phyloP scores from a whole-genome alignment of 2,888 invertebrate species.

The Keiferia lycopersicella region DNA sequence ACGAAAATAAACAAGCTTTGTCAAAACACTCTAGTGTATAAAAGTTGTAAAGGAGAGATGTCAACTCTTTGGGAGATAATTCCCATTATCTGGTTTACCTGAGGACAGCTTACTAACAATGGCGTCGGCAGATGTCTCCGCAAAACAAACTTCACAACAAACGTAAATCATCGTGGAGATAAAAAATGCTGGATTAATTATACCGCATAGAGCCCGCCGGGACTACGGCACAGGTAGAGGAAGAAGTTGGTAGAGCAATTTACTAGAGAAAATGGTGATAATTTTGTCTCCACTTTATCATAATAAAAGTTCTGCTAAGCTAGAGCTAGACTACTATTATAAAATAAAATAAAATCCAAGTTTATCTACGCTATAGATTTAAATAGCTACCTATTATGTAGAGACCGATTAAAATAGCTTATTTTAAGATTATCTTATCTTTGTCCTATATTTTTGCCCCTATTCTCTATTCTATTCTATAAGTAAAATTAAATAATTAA shows the following conservation, averaged over 20 bases:
- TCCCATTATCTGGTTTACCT: constrained; percentile 75
- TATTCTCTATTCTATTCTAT: no score
- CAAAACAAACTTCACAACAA: constrained; percentile 76
- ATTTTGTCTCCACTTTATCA: constrained; percentile 5
- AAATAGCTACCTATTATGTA: neutral
- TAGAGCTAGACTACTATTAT: neutral
- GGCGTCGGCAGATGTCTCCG: constrained; percentile 74
- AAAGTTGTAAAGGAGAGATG: constrained; percentile 70
- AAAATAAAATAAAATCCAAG: neutral
- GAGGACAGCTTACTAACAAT: constrained; percentile 68
- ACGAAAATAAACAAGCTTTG: constrained; percentile 68
- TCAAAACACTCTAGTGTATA: constrained; percentile 71
- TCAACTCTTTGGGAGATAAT: constrained; percentile 76
- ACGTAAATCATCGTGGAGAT: constrained; percentile 64
- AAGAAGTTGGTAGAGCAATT: neutral
- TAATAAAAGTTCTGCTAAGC: neutral
- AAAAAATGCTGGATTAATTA: constrained; percentile 67
- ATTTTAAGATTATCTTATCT: neutral
- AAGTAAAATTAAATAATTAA: no score
- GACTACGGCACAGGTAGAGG: constrained; percentile 1
- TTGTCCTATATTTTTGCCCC: no score
- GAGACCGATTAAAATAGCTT: neutral
- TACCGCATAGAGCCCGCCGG: constrained; percentile 52
- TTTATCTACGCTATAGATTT: no score
- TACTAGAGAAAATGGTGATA: constrained; percentile 1